Conservation (phyloP, 2,113 vertebrate species). For the Catagonus wagneri region DNA sequence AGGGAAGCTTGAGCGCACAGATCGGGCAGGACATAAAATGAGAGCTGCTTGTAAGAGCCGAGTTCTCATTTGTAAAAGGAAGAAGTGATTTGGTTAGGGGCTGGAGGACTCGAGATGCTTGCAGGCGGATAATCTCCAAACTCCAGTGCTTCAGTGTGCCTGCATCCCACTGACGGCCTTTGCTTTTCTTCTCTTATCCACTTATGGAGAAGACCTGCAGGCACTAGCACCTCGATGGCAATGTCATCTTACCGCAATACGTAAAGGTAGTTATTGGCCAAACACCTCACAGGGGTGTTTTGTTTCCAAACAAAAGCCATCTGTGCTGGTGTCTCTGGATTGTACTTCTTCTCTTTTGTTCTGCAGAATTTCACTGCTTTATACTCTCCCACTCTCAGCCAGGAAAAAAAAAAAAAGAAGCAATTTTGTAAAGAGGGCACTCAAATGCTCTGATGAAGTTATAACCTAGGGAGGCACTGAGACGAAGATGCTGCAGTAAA, state of each 20-base stretch:
- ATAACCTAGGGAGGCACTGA: slow-evolving; percentile 85
- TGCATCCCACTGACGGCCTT: slow-evolving; percentile 8
- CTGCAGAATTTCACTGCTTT: slow-evolving; percentile 79
- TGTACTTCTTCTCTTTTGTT: slow-evolving; percentile 72
- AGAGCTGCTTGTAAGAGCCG: background rate
- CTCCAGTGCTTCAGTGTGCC: background rate
- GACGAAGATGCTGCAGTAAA: slow-evolving; percentile 81
- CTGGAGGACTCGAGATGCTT: slow-evolving; percentile 46
- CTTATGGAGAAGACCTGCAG: slow-evolving; percentile 64
- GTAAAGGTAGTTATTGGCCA: slow-evolving; percentile 72
- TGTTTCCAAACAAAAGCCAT: slow-evolving; percentile 80
- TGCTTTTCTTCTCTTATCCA: slow-evolving; percentile 54
- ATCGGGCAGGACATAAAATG: background rate
- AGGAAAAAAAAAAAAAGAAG: slow-evolving; percentile 71
- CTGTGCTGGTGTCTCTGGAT: slow-evolving; percentile 69
- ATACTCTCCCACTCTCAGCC: slow-evolving; percentile 77
- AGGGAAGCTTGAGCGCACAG: background rate
- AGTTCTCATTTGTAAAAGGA: slow-evolving; percentile 35
- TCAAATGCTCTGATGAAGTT: slow-evolving; percentile 87
- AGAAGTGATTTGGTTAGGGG: background rate
- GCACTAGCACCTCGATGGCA: slow-evolving; percentile 70
- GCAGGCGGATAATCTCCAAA: background rate
- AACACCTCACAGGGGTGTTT: slow-evolving; percentile 72
- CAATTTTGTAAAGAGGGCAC: slow-evolving; percentile 86
- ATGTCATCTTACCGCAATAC: slow-evolving; percentile 78